Evolutionary conservation across 1,140 invertebrate species (phyloP).

Genomic region (Gerris buenoi): DNA sequence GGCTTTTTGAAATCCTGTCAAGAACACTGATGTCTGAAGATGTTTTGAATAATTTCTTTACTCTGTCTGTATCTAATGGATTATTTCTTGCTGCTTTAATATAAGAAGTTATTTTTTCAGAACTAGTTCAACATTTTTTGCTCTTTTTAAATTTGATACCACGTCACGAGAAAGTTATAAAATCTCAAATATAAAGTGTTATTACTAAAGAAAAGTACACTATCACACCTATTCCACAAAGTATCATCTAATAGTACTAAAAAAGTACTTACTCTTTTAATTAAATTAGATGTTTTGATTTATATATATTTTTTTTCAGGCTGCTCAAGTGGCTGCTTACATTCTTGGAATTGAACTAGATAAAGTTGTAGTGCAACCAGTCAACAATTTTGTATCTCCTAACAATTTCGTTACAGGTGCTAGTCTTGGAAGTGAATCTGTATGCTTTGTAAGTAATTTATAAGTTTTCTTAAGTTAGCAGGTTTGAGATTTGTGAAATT

Average conservation of each 20-base stretch:
- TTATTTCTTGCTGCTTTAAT: too few relatives aligned
- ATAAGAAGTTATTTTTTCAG: too few relatives aligned
- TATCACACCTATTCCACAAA: not conserved
- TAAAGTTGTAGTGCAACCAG: constrained; percentile 50
- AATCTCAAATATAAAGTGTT: not conserved
- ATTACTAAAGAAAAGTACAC: not conserved
- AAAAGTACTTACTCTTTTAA: not conserved
- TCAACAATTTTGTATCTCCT: constrained; percentile 41
- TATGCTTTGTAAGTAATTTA: constrained; percentile 20
- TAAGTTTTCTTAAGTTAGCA: too few relatives aligned
- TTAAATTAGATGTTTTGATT: constrained; percentile 35
- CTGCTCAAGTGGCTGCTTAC: constrained; percentile 60
- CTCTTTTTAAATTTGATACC: not conserved
- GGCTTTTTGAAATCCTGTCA: not conserved
- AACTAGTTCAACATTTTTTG: too few relatives aligned
- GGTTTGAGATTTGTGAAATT: too few relatives aligned
- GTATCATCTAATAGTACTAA: not conserved
- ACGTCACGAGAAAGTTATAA: too few relatives aligned
- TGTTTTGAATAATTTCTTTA: too few relatives aligned
- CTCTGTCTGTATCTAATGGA: too few relatives aligned
- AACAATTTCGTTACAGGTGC: constrained; percentile 51
- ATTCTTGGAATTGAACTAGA: constrained; percentile 55
- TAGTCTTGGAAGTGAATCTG: constrained; percentile 51
- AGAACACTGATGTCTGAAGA: not conserved
- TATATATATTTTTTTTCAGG: constrained; percentile 35